These are phyloP conservation scores for Aphrocallistes beatrix DNA, from an alignment of 37 sponge, comb jelly and placozoan genomes.

Conservation along the genomic window DNA sequence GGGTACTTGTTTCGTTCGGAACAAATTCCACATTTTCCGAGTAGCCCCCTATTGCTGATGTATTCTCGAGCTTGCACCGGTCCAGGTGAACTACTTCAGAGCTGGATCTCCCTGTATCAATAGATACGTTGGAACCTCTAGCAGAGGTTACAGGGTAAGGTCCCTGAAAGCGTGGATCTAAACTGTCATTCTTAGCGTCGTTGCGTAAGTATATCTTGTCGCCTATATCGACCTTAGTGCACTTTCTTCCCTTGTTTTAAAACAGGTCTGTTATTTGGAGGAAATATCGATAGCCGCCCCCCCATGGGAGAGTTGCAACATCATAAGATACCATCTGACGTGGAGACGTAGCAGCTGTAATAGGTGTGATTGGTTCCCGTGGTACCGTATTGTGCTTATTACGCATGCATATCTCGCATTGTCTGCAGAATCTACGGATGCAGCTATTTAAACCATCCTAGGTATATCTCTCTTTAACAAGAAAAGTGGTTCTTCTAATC, in stretches of 20 bases:
- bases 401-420: background rate
- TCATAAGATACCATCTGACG: background rate
- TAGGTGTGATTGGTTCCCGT: background rate
- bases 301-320: background rate
- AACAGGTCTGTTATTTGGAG: background rate
- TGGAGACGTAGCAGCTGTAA: background rate
- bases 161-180: background rate
- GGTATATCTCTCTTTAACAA: background rate
- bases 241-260: no score
- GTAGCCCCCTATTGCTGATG: no score
- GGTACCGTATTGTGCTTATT: background rate
- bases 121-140: no score
- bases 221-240: no score
- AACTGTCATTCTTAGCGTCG: background rate
- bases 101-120: no score
- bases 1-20: no score
- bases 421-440: background rate
- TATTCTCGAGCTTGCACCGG: no score
- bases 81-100: no score
- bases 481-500: background rate
- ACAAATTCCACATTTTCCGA: no score
- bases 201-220: background rate
- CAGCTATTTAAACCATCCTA: background rate
- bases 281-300: background rate
- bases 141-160: no score